Conservation (phyloP, 2,113 vertebrate species). For the Puffinus mauretanicus region DNA sequence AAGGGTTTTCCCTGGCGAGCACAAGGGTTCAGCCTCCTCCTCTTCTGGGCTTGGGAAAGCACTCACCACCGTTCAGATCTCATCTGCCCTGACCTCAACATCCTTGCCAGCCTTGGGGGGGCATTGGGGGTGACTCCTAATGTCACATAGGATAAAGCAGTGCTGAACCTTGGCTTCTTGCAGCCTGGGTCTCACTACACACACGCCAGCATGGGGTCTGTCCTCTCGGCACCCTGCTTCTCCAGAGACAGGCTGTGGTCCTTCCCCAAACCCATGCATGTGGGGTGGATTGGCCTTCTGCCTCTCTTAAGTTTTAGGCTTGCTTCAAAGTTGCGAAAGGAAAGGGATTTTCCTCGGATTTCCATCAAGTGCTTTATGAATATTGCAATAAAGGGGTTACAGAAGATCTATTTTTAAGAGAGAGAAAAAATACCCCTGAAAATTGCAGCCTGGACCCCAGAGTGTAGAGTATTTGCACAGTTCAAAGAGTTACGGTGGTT, state of each 20-base stretch:
- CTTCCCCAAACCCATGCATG: not conserved
- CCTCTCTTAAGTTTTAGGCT: not conserved
- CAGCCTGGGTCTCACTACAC: not conserved
- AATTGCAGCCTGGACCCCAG: slow-evolving; percentile 50
- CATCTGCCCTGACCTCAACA: not conserved
- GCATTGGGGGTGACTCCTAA: not conserved
- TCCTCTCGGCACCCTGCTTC: not conserved
- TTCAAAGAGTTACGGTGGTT: slow-evolving; percentile 60
- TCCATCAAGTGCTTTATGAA: slow-evolving; percentile 35
- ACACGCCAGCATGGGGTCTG: fast-evolving
- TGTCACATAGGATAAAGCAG: not conserved
- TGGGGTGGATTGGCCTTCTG: not conserved
- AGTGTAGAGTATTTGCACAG: slow-evolving; percentile 59
- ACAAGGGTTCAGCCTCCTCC: not conserved
- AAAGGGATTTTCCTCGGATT: slow-evolving; percentile 57
- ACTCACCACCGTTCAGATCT: not conserved
- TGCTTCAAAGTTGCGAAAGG: slow-evolving; percentile 9
- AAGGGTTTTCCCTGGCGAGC: not conserved
- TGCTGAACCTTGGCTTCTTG: not conserved
- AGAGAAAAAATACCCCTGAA: slow-evolving; percentile 52
- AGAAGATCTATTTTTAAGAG: slow-evolving; percentile 63
- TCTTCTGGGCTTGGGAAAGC: not conserved
- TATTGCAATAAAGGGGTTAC: slow-evolving; percentile 56
- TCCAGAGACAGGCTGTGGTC: not conserved
- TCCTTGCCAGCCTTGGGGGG: not conserved